Base-by-base conservation (phyloP, 2,113 vertebrate genomes). In the Mustela lutreola region DNA sequence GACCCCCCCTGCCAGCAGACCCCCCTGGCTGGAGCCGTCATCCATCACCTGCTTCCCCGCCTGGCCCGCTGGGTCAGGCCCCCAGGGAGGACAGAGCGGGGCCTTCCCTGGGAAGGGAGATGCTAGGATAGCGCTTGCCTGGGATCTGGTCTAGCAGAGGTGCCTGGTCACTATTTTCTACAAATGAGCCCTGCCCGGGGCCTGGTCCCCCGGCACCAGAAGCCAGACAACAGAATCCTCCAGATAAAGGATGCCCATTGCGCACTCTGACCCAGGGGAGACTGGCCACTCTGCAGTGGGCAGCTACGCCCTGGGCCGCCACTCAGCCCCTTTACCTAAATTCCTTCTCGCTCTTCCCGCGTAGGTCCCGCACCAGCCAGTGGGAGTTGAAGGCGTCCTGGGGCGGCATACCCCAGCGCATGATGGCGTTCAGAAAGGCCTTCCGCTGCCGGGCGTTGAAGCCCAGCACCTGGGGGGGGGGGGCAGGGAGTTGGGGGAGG, bases 331-430 rank as follows among this genome's bases (percentile, higher is more conserved):
- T 0, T 0, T 97, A 99, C 99, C 99, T 99, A 97, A 99, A 99
- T 97, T 99, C 99, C 39, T 99, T 99, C 98, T 99, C 99, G 0
- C 99, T 99, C 98, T 99, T 99, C 48, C 99, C 99, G 1, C 99
- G 99, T 73, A 99, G 99, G 97, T 99, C 99, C 45, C 99, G 98
- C 63, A 99, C 99, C 95, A 99, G 99, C 99, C 99, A 99, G 92
- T 99, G 99, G 7, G 99, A 99, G 98, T 99, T 99, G 99, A 99
- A 99, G 83, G 99, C 99, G 0, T 99, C 99, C 98, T 99, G 99
- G 4, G 99, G 99, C 0, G 99, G 99, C 99, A 99, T 99, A 10
- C 99, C 99, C 99, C 99, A 99, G 95, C 99, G 99, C 99, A 99
- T 99, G 98, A 99, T 99, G 86, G 99, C 99, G 0, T 99, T 99